Evolutionary conservation across 2,888 invertebrate species (phyloP), one percentile per base, ranked within the genome.

Genomic region (Sinelater perroti): DNA sequence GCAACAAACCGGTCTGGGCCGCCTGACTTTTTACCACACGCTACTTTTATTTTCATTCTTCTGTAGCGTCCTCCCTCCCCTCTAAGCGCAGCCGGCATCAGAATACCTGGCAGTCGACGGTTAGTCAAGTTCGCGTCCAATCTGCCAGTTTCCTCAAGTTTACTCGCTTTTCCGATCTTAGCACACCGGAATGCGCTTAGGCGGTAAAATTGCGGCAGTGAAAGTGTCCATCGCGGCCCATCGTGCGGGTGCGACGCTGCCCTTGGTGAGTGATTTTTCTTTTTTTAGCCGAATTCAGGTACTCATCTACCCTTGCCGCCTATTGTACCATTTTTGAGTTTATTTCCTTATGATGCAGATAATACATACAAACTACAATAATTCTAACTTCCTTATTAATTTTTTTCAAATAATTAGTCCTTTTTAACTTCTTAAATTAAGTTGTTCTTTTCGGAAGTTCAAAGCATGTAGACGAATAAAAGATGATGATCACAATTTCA

Each of bases 1-100:
- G 63, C 60, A 58, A 60, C 64, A 59, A 61, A 62, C 64, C 64
- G 66, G 64, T 65, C 63, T 46, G 56, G 49, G 59, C 61, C 61
- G 62, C 60, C 62, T 64, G 64, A 66, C 66, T 66, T 66, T 66
- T 66, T 64, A 62, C 58, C 60, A 45, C 61, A 61, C 61, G 64
- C 49, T 63, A 61, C 63, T 66, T 66, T 66, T 66, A 66, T 66
- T 66, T 64, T 66, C 66, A 66, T 66, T 66, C 66, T 66, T 65
- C 55, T 62, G 46, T 44, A 46, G 17, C 36, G 47, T 51, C 51
- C 57, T 46, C 60, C 55, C 61, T 56, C 56, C 61, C 62, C 62
- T 50, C 52, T 50, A 58, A 61, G 60, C 62, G 53, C 59, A 61
- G 61, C 60, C 57, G 61, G 60, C 63, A 42, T 55, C 60, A 52